Conservation (phyloP, 2,113 vertebrate genomes). For the Perca schrenkii region DNA sequence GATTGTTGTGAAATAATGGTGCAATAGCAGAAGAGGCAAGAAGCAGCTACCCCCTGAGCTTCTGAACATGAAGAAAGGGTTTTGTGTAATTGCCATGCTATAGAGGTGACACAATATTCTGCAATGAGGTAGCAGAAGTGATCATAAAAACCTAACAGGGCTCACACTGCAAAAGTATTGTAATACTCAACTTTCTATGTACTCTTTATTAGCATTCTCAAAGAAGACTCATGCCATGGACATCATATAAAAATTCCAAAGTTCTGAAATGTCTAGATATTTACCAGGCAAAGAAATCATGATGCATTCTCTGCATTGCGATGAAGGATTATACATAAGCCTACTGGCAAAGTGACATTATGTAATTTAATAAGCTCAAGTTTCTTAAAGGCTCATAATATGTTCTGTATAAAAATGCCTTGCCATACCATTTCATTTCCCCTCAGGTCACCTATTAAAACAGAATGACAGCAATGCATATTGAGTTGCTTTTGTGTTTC, state of each 20-base stretch:
- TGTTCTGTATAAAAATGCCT: constrained; percentile 36
- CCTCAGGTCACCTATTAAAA: constrained; percentile 49
- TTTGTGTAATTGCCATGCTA: constrained; percentile 28
- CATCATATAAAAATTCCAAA: background rate
- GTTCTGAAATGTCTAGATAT: constrained; percentile 4
- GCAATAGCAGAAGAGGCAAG: constrained; percentile 28
- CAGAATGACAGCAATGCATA: constrained; percentile 32
- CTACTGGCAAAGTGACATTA: constrained; percentile 33
- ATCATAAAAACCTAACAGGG: background rate
- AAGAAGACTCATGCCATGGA: background rate
- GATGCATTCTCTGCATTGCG: background rate
- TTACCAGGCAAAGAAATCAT: background rate
- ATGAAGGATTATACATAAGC: constrained; percentile 24
- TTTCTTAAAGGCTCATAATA: constrained; percentile 45
- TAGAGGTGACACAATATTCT: background rate
- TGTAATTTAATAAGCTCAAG: constrained; percentile 50
- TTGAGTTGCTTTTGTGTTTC: constrained; percentile 36
- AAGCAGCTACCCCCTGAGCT: constrained; percentile 40
- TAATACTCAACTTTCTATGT: background rate
- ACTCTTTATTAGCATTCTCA: background rate
- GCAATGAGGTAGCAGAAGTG: background rate
- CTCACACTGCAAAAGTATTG: background rate
- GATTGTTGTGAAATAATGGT: constrained; percentile 56
- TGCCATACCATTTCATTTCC: constrained; percentile 44
- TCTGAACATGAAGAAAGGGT: constrained; percentile 51